Evolutionary conservation across 2,888 invertebrate genomes (phyloP).

Genomic region (Platycnemis pennipes): DNA sequence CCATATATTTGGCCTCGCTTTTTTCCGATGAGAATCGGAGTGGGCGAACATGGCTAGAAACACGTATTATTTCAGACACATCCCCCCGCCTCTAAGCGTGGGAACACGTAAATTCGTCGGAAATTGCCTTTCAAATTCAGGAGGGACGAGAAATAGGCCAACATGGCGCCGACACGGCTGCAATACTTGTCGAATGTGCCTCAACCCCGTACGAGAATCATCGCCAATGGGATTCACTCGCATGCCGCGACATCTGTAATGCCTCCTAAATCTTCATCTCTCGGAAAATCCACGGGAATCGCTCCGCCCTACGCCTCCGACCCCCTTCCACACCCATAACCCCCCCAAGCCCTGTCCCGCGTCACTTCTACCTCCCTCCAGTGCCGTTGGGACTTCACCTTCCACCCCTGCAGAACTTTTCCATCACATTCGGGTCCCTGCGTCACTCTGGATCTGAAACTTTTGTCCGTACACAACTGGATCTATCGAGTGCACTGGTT

Average conservation of each 20-base stretch:
- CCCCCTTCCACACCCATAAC: background rate
- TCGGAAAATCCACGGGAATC: background rate
- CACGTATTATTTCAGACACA: background rate
- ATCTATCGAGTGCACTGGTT: background rate
- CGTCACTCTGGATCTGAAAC: background rate
- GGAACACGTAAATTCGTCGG: background rate
- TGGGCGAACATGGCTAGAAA: conserved; percentile 13
- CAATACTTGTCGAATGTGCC: conserved; percentile 30
- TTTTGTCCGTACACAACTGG: background rate
- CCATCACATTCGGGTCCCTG: background rate
- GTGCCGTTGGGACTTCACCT: background rate
- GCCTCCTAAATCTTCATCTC: conserved; percentile 36
- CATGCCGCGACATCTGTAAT: conserved; percentile 22
- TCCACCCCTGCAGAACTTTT: background rate
- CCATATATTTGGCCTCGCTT: background rate
- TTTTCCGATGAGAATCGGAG: background rate
- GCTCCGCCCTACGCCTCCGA: background rate
- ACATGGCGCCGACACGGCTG: background rate
- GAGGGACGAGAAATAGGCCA: conserved; percentile 5
- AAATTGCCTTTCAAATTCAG: conserved; percentile 28
- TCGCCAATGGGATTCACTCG: background rate
- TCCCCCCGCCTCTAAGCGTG: background rate
- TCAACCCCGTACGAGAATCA: background rate
- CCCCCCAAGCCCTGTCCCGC: background rate
- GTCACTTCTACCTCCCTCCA: background rate